Base-by-base conservation (phyloP, 1,140 invertebrate genomes). In the Protaetia brevitarsis region DNA sequence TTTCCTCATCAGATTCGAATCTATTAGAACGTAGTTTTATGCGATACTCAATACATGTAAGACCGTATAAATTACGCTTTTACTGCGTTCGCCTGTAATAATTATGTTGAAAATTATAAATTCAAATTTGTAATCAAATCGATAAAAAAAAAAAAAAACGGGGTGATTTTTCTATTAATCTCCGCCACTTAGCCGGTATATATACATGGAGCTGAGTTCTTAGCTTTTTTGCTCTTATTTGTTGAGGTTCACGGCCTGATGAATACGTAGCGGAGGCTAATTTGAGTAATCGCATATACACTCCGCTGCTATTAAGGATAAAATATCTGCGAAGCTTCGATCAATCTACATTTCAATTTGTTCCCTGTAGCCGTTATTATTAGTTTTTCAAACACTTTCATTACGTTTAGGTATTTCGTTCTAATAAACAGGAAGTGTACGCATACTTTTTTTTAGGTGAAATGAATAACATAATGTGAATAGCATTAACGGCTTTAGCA, bases 51-150 rank as follows among this genome's bases (percentile, higher is more conserved):
- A 28, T 29, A n/a, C 19, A 23, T 28, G 26, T 59, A n/a, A 59
- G 10, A 59, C 13, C 13, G 57, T n/a, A 59, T 59, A 59, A 59
- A 59, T 59, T 59, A 59, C 13, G 26, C 19, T 59, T 59, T 59
- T 29, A 59, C 30, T 59, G n/a, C 57, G 57, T 31, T 59, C 41
- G 41, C 29, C 57, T 28, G 28, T 59, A 59, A 59, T 59, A 28
- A 59, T 59, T 31, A 31, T 59, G 57, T n/a, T 59, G 26, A n/a
- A 59, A 59, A 59, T 59, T 59, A 59, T 59, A 59, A 59, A 59
- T 59, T 59, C 29, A 59, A 59, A 59, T 59, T 59, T 28, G 26
- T 31, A 59, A 59, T 59, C 26, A 29, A 28, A 31, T 59, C 57
- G 57, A 59, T 29, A 29, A 59, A 59, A n/a, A n/a, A n/a, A n/a